Base-by-base conservation (phyloP, 1,140 invertebrate species). In the Meteorus sp. region DNA sequence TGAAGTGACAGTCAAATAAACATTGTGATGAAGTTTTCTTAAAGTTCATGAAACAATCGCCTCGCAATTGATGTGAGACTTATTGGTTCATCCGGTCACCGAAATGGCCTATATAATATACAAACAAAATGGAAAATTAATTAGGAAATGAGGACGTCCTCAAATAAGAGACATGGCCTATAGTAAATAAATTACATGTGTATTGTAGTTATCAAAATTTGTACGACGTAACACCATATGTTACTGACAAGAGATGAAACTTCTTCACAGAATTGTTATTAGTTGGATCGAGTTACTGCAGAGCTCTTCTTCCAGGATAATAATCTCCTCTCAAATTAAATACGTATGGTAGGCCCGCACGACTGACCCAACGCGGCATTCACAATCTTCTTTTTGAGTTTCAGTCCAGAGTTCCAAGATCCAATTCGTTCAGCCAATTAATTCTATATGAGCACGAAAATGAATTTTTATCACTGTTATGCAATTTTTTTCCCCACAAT, bases 291-390 rank as follows among this genome's bases (percentile, higher is more conserved):
- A 22, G 13, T 50, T 33, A 25, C 13, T 44, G 19, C 8, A 11
- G 22, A n/a, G 11, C 6, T 45, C 25, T 57, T 15, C 31, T 45
- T 54, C 45, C 29, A 37, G 48, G 43, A 31, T 43, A 61, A 45
- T 58, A 19, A 59, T 60, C 8, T 48, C 25, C 27, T 48, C 25
- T 48, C 17, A 11, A 29, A 22, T 25, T 19, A 43, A 20, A 11
- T 20, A 43, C 15, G 22, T 3, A 29, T 25, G 8, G 11, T 76
- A 79, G 71, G 71, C 72, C 73, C 75, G 76, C 76, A 80, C 74
- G 76, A 79, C 75, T 80, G 76, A 78, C 66, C 68, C 68, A 74
- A 76, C 59, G 75, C 76, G 75, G 77, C 73, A 78, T 69, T 71
- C 65, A 41, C 19, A 27, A 77, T 72, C 65, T 74, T 76, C 63